A percentile compares a stretch with the other conserved stretches of the same genome.
Evolutionary conservation across 2,113 vertebrate species (phyloP).

Genomic region (Sapayoa aenigma): DNA sequence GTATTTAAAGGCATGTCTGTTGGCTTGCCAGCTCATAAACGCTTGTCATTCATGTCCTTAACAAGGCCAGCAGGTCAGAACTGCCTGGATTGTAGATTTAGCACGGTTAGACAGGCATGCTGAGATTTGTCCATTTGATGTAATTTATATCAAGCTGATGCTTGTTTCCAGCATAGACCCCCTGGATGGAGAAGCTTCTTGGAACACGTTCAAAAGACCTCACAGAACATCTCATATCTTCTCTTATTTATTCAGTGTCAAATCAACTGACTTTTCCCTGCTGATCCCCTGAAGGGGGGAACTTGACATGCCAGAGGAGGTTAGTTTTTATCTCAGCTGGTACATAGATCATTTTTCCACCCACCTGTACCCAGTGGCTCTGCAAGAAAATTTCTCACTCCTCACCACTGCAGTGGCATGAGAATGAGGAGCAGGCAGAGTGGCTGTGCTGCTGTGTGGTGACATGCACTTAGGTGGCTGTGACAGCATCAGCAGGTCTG

Average conservation of each 20-base stretch:
- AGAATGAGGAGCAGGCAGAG: background rate
- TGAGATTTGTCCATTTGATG: conserved; percentile 65
- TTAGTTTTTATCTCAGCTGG: conserved; percentile 17
- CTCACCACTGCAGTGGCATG: conserved; percentile 13
- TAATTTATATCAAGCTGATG: conserved; percentile 30
- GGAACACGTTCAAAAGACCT: conserved; percentile 30
- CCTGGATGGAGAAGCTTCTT: conserved; percentile 21
- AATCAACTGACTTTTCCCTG: conserved; percentile 13
- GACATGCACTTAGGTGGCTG: background rate
- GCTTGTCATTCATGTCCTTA: conserved; percentile 55
- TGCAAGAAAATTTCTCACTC: conserved; percentile 13
- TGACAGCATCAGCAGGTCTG: background rate
- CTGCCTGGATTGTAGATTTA: conserved; percentile 40
- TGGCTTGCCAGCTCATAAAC: conserved; percentile 53
- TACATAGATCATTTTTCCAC: conserved; percentile 1
- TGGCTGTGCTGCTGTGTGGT: background rate
- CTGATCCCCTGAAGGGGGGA: conserved; percentile 33
- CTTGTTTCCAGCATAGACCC: conserved; percentile 54
- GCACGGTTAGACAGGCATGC: conserved; percentile 25
- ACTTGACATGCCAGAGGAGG: background rate
- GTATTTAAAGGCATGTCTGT: conserved; percentile 61
- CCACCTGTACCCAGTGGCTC: conserved; percentile 19
- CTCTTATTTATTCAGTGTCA: conserved; percentile 28
- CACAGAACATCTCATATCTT: conserved; percentile 36
- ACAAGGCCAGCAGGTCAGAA: conserved; percentile 38